Evolutionary conservation across 2,113 vertebrate genomes (phyloP).

Genomic region (Panurus biarmicus): DNA sequence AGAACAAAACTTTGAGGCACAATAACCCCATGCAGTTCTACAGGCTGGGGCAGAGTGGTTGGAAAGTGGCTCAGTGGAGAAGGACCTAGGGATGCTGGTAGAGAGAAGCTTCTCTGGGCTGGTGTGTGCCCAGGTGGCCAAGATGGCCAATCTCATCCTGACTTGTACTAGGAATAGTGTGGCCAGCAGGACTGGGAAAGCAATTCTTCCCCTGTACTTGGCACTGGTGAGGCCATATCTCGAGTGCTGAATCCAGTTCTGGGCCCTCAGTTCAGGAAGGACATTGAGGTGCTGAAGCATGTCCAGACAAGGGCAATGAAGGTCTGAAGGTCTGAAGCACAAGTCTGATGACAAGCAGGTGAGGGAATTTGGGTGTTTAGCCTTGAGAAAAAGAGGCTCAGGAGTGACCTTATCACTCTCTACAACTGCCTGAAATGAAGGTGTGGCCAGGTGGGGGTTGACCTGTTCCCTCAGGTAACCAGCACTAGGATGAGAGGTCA

Average conservation of each 20-base stretch:
- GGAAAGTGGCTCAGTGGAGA: not conserved
- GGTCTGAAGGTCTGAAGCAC: not conserved
- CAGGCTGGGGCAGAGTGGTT: not conserved
- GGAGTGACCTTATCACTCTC: not conserved
- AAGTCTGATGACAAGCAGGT: not conserved
- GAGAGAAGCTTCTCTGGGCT: not conserved
- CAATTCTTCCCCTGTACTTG: rapidly evolving
- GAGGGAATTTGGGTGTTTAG: not conserved
- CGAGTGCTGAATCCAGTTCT: rapidly evolving
- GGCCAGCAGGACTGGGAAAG: not conserved
- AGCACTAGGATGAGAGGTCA: rapidly evolving
- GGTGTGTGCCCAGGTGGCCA: not conserved
- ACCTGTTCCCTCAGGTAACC: not conserved
- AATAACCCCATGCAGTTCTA: not conserved
- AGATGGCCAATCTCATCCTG: not conserved
- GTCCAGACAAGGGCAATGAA: not conserved
- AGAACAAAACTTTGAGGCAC: not conserved
- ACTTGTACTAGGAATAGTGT: not conserved
- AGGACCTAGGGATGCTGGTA: not conserved
- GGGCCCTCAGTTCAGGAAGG: not conserved
- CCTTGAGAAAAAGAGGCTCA: not conserved
- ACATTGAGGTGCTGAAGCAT: not conserved
- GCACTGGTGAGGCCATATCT: not conserved
- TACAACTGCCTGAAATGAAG: not conserved
- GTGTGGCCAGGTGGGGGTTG: rapidly evolving